Conservation (phyloP, 2,797 vertebrate species). For the Danionella dracula region DNA sequence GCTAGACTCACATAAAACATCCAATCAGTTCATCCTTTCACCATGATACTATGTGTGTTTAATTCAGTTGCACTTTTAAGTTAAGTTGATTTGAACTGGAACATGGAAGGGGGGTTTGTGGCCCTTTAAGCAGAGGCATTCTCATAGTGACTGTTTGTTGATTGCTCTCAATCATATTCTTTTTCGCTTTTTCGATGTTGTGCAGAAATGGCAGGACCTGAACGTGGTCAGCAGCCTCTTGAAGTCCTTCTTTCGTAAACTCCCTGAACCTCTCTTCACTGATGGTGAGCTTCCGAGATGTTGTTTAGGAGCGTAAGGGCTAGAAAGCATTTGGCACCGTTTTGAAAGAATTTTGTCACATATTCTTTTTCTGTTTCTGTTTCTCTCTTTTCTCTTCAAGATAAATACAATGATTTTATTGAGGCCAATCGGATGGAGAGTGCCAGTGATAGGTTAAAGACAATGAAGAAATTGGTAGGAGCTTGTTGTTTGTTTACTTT, state of each 20-base stretch:
- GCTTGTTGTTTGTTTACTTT: conserved; percentile 1
- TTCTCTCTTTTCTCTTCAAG: conserved; percentile 53
- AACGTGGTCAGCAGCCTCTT: conserved; percentile 96
- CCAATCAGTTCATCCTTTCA: too few relatives aligned
- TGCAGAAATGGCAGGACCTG: conserved; percentile 93
- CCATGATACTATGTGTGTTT: too few relatives aligned
- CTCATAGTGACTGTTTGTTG: too few relatives aligned
- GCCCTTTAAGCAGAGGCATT: too few relatives aligned
- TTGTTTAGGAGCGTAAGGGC: neutral
- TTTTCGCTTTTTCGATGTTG: conserved; percentile 5
- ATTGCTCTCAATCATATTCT: too few relatives aligned
- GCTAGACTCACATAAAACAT: too few relatives aligned
- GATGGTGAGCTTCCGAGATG: conserved; percentile 77
- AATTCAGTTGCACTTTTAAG: too few relatives aligned
- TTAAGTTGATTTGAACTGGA: too few relatives aligned
- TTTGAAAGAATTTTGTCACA: neutral
- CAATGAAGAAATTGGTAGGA: conserved; percentile 86
- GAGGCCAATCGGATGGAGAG: conserved; percentile 92
- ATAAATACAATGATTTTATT: conserved; percentile 96
- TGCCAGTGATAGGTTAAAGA: conserved; percentile 85
- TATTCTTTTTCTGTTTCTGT: neutral
- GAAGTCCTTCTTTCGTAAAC: conserved; percentile 96
- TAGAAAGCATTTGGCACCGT: neutral
- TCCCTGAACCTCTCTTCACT: conserved; percentile 93
- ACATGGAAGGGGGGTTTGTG: too few relatives aligned